Evolutionary conservation across 2,113 vertebrate genomes (phyloP).

Genomic region (Istiophorus platypterus): DNA sequence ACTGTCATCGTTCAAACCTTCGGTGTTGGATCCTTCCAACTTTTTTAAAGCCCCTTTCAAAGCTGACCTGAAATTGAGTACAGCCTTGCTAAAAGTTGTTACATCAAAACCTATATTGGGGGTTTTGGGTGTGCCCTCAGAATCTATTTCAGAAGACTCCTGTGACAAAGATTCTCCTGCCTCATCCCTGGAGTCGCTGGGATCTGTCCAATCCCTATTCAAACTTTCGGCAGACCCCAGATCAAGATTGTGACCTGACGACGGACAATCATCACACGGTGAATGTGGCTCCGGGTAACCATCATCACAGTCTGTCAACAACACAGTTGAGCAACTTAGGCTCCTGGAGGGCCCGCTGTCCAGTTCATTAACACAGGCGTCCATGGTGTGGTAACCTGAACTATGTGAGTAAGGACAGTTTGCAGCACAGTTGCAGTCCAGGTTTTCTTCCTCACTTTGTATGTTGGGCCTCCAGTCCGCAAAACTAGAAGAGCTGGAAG

Average conservation of each 20-base stretch:
- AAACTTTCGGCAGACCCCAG: conserved; percentile 74
- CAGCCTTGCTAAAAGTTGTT: conserved; percentile 88
- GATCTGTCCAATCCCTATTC: conserved; percentile 73
- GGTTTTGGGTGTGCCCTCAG: conserved; percentile 67
- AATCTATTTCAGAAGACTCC: conserved; percentile 56
- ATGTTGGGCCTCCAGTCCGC: conserved; percentile 63
- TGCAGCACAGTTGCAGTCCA: conserved; percentile 74
- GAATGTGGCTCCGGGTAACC: conserved; percentile 70
- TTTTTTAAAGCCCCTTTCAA: conserved; percentile 92
- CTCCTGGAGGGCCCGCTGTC: conserved; percentile 77
- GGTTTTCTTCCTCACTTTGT: conserved; percentile 47
- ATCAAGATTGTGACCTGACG: conserved; percentile 71
- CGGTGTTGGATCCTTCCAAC: conserved; percentile 78
- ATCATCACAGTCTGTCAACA: conserved; percentile 80
- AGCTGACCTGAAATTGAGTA: conserved; percentile 89
- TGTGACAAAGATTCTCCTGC: conserved; percentile 50
- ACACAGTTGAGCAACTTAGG: conserved; percentile 81
- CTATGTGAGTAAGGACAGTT: conserved; percentile 81
- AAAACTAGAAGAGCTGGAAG: conserved; percentile 72
- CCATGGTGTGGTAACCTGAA: conserved; percentile 81
- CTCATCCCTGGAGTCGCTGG: conserved; percentile 57
- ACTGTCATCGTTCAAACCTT: conserved; percentile 51
- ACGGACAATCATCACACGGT: conserved; percentile 66
- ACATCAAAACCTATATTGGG: conserved; percentile 87
- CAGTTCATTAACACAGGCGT: conserved; percentile 72